phyloP scores from a whole-genome alignment of 2,888 invertebrate genomes.

The Dexiosoma caninum region DNA sequence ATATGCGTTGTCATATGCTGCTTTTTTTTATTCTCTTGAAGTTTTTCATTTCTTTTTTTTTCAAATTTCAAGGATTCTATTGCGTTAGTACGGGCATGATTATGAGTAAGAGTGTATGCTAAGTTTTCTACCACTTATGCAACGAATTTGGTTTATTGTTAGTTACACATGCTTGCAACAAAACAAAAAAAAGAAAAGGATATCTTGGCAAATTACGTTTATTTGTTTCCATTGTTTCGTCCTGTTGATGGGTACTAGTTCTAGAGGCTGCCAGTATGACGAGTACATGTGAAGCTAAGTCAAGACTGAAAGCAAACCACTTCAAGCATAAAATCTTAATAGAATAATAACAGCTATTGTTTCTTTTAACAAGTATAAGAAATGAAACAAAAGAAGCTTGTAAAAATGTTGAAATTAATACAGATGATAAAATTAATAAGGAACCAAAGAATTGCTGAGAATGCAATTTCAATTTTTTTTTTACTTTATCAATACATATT shows the following conservation, averaged over 20 bases:
- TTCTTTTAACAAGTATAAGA: constrained; percentile 52
- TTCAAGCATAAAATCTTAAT: constrained; percentile 75
- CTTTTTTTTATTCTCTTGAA: constrained; percentile 1
- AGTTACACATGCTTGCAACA: constrained; percentile 54
- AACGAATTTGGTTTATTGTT: constrained; percentile 50
- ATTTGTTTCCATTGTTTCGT: constrained; percentile 38
- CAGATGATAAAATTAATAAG: not conserved
- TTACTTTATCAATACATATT: not conserved
- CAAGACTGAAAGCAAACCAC: constrained; percentile 64
- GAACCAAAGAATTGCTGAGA: not conserved
- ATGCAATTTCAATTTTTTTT: constrained; percentile 19
- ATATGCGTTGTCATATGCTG: constrained; percentile 66
- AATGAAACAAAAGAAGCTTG: constrained; percentile 17
- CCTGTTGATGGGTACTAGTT: not conserved
- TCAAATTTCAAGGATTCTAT: constrained; percentile 44
- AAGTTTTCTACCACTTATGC: constrained; percentile 54
- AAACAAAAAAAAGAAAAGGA: not conserved
- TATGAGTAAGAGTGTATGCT: constrained; percentile 8
- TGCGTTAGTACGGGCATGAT: not conserved
- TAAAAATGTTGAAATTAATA: constrained; percentile 21
- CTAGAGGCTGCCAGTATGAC: constrained; percentile 67
- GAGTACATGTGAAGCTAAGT: constrained; percentile 26
- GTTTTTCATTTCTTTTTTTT: not conserved
- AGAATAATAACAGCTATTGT: constrained; percentile 76
- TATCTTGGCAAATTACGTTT: constrained; percentile 47